phyloP scores from a whole-genome alignment of 2,888 invertebrate genomes.

The Dicyrtoma fusca region DNA sequence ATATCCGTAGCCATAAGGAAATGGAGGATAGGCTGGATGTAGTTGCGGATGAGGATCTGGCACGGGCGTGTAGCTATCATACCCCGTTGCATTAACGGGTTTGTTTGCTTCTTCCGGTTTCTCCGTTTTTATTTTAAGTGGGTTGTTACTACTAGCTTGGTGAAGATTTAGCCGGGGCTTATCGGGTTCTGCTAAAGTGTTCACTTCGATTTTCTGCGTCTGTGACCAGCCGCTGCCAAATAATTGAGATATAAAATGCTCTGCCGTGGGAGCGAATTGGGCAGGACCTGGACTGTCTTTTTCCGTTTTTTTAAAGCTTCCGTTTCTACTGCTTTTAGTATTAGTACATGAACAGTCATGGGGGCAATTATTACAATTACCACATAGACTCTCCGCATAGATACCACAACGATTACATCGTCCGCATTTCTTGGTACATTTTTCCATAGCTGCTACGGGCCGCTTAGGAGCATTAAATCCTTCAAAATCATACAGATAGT shows the following conservation, averaged over 20 bases:
- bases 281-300: not conserved
- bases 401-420: conserved; percentile 47
- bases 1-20: not conserved
- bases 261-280: conserved; percentile 6
- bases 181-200: conserved; percentile 19
- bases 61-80: conserved; percentile 21
- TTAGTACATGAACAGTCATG: conserved; percentile 45
- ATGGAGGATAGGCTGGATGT: conserved; percentile 4
- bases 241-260: conserved; percentile 35
- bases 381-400: conserved; percentile 44
- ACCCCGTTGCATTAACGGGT: conserved; percentile 20
- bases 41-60: not conserved
- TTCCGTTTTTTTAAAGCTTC: not conserved
- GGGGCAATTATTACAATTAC: conserved; percentile 44
- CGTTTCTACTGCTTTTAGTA: not conserved
- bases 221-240: conserved; percentile 39
- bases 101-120: not conserved
- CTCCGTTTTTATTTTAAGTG: conserved; percentile 9
- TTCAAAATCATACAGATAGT: conserved; percentile 50
- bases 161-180: conserved; percentile 25
- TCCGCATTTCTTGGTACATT: conserved; percentile 41
- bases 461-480: conserved; percentile 41
- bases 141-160: conserved; percentile 28
- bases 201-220: conserved; percentile 33
- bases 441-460: conserved; percentile 36